Percentiles rank a stretch among this genome's conserved stretches.
phyloP scores from a whole-genome alignment of 2,888 invertebrate species.

The Cosmopolites sordidus region DNA sequence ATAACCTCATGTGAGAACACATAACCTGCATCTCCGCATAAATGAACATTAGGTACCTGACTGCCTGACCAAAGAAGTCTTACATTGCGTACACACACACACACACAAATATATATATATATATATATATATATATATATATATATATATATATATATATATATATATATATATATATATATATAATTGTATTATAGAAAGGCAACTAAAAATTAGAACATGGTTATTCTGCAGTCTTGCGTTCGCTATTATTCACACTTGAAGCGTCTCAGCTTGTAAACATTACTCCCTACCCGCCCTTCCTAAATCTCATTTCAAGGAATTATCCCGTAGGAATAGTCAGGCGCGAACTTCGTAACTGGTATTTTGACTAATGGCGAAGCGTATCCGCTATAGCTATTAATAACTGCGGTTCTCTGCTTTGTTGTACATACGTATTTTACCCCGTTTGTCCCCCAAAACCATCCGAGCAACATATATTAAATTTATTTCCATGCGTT shows the following conservation, averaged over 20 bases:
- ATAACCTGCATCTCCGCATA: too few species aligned
- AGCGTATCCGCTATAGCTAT: conserved; percentile 23
- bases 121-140: too few species aligned
- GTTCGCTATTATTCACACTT: background rate
- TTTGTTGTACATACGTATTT: conserved; percentile 1
- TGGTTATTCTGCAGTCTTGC: too few species aligned
- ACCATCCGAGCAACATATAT: background rate
- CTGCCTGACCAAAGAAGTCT: too few species aligned
- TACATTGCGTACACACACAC: too few species aligned
- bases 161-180: too few species aligned
- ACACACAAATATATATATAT: too few species aligned
- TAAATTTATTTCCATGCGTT: background rate
- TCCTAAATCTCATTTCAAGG: conserved; percentile 25
- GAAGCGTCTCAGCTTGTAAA: background rate
- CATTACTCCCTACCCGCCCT: background rate
- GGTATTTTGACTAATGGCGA: conserved; percentile 27
- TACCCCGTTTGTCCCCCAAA: background rate
- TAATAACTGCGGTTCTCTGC: conserved; percentile 21
- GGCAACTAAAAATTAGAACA: too few species aligned
- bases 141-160: too few species aligned
- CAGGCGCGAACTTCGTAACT: conserved; percentile 24
- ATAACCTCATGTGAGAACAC: too few species aligned
- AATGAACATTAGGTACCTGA: too few species aligned
- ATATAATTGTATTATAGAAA: too few species aligned
- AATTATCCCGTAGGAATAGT: conserved; percentile 26